Evolutionary conservation across 2,797 vertebrate species (phyloP), one percentile per base, ranked within the genome.

Genomic region (Danio kyathit): DNA sequence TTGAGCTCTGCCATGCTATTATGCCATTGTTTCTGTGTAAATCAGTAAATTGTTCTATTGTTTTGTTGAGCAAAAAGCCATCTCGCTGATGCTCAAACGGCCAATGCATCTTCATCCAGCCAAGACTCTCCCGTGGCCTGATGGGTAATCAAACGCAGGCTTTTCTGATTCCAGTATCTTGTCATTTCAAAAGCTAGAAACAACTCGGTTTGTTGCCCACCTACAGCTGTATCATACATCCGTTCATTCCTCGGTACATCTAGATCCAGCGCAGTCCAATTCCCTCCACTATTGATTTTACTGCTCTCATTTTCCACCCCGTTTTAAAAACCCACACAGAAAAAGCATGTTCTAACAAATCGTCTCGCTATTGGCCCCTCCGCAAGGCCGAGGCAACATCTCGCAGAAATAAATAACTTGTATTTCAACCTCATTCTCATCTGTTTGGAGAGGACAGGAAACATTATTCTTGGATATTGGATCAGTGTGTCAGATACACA

Each of bases 221-320:
- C 90, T 91, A 88, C 87, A 89, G 88, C 88, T 89, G 82, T 88
- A 82, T 86, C 88, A 89, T 87, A 90, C 87, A 90, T 90, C 89
- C 83, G 87, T 91, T 92, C 88, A 90, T 93, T 93, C 90, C 90
- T 90, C 86, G 84, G 86, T 87, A 86, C 86, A 85, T 89, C 89
- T 90, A 86, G 89, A 90, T 88, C 90, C 88, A 85, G 83, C 86
- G 88, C 75, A 49, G 71, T 84, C 85, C 90, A 88, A 91, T 92
- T 90, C 87, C 87, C 88, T 88, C 89, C 80, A 77, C 88, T 90
- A 93, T 93, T 74, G 91, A 94, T 94, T 93, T 90, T 81, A 86
- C 88, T 89, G 82, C 86, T 88, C 90, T 91, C 91, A 90, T 91
- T 88, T 89, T 89, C 88, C 71, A 11, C 83, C 65, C 74, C 52